A percentile compares a stretch with the other conserved stretches of the same genome.
phyloP scores from a whole-genome alignment of 2,888 invertebrate species.

The Tetramorium bicarinatum region DNA sequence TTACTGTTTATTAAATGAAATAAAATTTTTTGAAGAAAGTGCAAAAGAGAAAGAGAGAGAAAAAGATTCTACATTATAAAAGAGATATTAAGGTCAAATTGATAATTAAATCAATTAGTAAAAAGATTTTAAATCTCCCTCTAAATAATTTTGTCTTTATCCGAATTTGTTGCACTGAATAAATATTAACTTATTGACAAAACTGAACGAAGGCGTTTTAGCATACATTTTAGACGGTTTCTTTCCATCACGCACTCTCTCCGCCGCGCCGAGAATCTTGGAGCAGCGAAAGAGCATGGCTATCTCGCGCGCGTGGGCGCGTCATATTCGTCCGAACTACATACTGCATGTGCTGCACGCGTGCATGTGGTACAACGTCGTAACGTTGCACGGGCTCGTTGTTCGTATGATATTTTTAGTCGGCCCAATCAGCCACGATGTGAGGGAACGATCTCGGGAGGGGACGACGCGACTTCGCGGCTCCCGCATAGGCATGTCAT shows the following conservation, averaged over 20 bases:
- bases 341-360: conserved; percentile 9
- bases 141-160: not conserved
- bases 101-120: not conserved
- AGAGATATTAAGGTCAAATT: not conserved
- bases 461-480: conserved; percentile 5
- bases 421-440: conserved; percentile 59
- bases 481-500: conserved; percentile 43
- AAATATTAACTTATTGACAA: not conserved
- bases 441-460: conserved; percentile 31
- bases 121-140: not conserved
- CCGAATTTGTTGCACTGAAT: not conserved
- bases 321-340: conserved; percentile 31
- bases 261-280: conserved; percentile 43
- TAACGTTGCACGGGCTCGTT: conserved; percentile 23
- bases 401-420: conserved; percentile 68
- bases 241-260: not conserved
- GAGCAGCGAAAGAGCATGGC: conserved; percentile 63
- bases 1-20: not conserved
- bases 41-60: not conserved
- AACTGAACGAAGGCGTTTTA: not conserved
- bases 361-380: conserved; percentile 26
- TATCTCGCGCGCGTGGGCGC: conserved; percentile 62
- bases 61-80: not conserved
- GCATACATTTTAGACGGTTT: not conserved
- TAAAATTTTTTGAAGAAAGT: not conserved